A percentile compares a stretch with the other conserved stretches of the same genome.
phyloP scores from a whole-genome alignment of 2,113 vertebrate species.

The Hippocampus comes region DNA sequence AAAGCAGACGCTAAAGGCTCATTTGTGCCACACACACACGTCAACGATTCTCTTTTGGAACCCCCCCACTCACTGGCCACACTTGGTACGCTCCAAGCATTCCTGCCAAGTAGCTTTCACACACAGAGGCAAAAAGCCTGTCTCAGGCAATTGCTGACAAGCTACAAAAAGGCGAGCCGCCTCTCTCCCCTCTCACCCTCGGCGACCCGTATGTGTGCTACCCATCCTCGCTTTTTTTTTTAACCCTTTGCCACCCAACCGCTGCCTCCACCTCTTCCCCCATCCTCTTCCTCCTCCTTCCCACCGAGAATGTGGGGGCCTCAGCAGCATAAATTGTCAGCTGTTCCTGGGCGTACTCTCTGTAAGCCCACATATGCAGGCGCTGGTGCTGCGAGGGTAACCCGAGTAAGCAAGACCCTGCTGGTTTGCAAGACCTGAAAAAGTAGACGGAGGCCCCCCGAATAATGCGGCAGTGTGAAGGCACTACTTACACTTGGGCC shows the following conservation, averaged over 20 bases:
- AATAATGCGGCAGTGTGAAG: slow-evolving; percentile 51
- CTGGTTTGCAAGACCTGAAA: slow-evolving; percentile 56
- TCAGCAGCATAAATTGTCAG: slow-evolving; percentile 73
- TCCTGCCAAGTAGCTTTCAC: slow-evolving; percentile 95
- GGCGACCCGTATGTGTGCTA: neutral
- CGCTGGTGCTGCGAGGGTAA: slow-evolving; percentile 61
- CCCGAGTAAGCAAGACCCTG: slow-evolving; percentile 54
- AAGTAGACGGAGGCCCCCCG: slow-evolving; percentile 51
- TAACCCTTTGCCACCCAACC: slow-evolving; percentile 10
- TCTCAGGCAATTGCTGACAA: slow-evolving; percentile 95
- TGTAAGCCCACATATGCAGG: slow-evolving; percentile 68
- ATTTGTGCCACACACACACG: slow-evolving; percentile 69
- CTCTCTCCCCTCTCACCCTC: slow-evolving; percentile 28
- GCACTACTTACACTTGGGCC: neutral
- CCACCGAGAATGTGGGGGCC: slow-evolving; percentile 69
- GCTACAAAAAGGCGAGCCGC: slow-evolving; percentile 85
- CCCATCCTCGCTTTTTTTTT: slow-evolving; percentile 1
- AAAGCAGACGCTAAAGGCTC: slow-evolving; percentile 66
- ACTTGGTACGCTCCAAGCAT: slow-evolving; percentile 91
- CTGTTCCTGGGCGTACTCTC: slow-evolving; percentile 72
- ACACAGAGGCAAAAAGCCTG: slow-evolving; percentile 87
- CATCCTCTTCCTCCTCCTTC: slow-evolving; percentile 4
- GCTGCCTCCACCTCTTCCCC: slow-evolving; percentile 15
- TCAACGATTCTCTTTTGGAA: slow-evolving; percentile 59
- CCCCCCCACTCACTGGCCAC: slow-evolving; percentile 65